Evolutionary conservation across 2,113 vertebrate genomes (phyloP).

Genomic region (Bombycilla garrulus): DNA sequence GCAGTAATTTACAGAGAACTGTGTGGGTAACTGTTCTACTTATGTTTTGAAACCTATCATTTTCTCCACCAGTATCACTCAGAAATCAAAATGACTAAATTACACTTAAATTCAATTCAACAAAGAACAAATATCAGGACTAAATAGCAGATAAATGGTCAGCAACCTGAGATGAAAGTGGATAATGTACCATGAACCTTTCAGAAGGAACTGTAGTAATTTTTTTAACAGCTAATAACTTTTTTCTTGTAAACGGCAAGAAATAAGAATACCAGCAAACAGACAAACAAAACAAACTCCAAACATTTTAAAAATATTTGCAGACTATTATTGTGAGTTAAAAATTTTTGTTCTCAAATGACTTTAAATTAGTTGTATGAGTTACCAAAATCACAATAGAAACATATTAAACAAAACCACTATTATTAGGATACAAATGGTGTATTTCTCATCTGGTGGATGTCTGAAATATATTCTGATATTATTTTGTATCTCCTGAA

Average conservation of each 20-base stretch:
- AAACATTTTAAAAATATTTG: not conserved
- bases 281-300: not conserved
- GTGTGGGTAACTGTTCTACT: not conserved
- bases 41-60: not conserved
- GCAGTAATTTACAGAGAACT: not conserved
- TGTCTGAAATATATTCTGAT: not conserved
- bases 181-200: not conserved
- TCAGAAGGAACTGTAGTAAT: not conserved
- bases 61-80: not conserved
- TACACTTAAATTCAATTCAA: not conserved
- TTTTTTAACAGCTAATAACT: not conserved
- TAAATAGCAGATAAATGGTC: not conserved
- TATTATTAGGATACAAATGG: not conserved
- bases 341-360: not conserved
- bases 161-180: not conserved
- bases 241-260: not conserved
- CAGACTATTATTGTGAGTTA: not conserved
- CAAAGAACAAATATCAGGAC: not conserved
- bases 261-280: not conserved
- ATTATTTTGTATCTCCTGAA: not conserved
- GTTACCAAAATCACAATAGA: not conserved
- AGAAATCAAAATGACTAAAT: slow-evolving; percentile 8
- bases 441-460: not conserved
- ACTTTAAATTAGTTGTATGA: not conserved
- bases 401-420: not conserved